Evolutionary conservation across 2,113 vertebrate species (phyloP).

Genomic region (Nansenia antarctica): DNA sequence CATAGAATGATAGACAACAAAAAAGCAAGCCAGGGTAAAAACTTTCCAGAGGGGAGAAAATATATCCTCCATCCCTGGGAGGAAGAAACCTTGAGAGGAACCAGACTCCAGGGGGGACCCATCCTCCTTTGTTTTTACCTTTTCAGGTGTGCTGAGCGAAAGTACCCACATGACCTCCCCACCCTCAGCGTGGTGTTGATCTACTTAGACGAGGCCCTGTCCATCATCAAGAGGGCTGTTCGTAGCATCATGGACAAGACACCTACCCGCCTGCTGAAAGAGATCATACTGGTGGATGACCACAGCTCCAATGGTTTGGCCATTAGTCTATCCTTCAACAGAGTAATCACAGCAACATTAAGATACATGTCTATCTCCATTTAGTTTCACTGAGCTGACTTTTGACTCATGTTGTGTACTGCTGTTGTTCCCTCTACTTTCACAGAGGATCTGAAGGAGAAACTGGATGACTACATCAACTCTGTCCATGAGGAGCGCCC

Average conservation of each 20-base stretch:
- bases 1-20: too few species aligned
- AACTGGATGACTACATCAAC: conserved; percentile 58
- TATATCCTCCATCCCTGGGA: too few species aligned
- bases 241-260: conserved; percentile 76
- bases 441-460: conserved; percentile 63
- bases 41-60: too few species aligned
- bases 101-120: too few species aligned
- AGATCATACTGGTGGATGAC: conserved; percentile 83
- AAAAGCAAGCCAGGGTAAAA: too few species aligned
- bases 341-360: neutral
- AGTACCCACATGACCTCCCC: conserved; percentile 73
- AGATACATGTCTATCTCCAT: too few species aligned
- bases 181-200: conserved; percentile 77
- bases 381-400: neutral
- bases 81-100: too few species aligned
- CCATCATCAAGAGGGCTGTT: conserved; percentile 75
- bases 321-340: neutral
- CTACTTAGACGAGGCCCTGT: conserved; percentile 80
- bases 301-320: conserved; percentile 74
- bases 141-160: conserved; percentile 71
- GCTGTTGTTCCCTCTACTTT: neutral
- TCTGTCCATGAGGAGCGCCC: conserved; percentile 51
- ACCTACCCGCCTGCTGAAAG: conserved; percentile 70
- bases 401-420: neutral
- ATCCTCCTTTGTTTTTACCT: neutral